phyloP scores from a whole-genome alignment of 2,797 vertebrate genomes.

The Streptopelia turtur region DNA sequence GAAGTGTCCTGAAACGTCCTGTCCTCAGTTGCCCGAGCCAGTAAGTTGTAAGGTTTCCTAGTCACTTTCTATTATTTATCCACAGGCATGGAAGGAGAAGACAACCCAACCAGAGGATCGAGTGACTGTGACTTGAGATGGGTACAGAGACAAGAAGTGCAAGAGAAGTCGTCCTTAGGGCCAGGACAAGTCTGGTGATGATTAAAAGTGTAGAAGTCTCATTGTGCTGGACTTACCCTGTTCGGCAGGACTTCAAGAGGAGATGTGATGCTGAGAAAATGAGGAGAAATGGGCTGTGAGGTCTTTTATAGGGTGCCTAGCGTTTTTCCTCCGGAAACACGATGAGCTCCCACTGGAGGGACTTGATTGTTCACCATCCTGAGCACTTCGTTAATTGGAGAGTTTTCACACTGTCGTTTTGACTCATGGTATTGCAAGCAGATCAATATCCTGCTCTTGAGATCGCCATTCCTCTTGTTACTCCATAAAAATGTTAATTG shows the following conservation, averaged over 20 bases:
- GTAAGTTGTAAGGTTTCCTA: accelerated
- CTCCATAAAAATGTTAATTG: constrained; percentile 3
- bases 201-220: accelerated
- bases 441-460: background rate
- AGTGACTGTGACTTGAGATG: background rate
- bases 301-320: background rate
- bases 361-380: background rate
- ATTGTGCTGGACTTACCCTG: background rate
- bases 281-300: accelerated
- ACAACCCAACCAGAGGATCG: background rate
- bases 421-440: background rate
- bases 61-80: background rate
- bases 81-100: background rate
- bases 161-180: background rate
- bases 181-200: background rate
- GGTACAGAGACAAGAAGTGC: accelerated
- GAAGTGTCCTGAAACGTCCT: background rate
- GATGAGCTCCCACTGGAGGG: background rate
- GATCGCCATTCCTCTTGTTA: accelerated
- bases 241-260: background rate
- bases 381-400: background rate
- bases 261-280: accelerated
- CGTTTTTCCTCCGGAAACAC: background rate
- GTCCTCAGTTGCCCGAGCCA: background rate
- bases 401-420: background rate